Percentiles rank a stretch among this genome's conserved stretches.
These are phyloP conservation scores for Drosophila persimilis DNA, from an alignment of 1,140 invertebrate genomes.

Conservation along the genomic window DNA sequence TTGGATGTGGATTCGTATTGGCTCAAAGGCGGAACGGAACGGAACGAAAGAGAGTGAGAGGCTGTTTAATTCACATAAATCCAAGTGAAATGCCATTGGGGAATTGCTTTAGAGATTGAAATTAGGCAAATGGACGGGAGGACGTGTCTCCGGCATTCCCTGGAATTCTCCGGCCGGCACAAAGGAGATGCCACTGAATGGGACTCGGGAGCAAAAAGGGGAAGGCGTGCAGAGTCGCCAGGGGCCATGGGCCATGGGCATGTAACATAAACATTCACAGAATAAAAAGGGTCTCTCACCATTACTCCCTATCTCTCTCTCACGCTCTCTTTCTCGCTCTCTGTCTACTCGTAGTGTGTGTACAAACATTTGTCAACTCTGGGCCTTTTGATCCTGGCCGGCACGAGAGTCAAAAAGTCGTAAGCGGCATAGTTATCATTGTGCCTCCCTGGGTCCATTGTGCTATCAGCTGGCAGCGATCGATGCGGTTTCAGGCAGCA, in stretches of 20 bases:
- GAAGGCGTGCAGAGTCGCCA: conserved; percentile 33
- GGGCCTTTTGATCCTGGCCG: conserved; percentile 75
- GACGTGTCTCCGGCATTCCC: conserved; percentile 57
- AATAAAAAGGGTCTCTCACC: conserved; percentile 56
- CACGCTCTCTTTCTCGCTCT: conserved; percentile 3
- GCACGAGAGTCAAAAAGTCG: conserved; percentile 68
- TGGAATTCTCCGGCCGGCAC: conserved; percentile 58
- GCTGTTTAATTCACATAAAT: conserved; percentile 80
- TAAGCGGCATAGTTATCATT: conserved; percentile 79
- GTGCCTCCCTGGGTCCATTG: conserved; percentile 59
- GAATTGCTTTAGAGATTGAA: conserved; percentile 66
- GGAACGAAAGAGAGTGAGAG: conserved; percentile 1
- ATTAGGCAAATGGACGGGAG: conserved; percentile 71
- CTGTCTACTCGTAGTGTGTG: conserved; percentile 39
- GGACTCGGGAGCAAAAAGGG: conserved; percentile 18
- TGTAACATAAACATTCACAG: conserved; percentile 75
- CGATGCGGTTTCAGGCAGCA: conserved; percentile 66
- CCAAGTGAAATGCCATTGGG: conserved; percentile 73
- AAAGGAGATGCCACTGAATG: conserved; percentile 56
- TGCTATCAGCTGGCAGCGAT: conserved; percentile 78
- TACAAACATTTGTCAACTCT: conserved; percentile 79
- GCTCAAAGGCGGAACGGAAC: not conserved
- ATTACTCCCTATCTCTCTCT: conserved; percentile 11
- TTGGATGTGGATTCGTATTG: not conserved
- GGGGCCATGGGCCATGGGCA: conserved; percentile 51